Percentiles rank a stretch among this genome's conserved stretches.
Conservation (phyloP, 2,888 invertebrate genomes). For the Slavum lentiscoides region DNA sequence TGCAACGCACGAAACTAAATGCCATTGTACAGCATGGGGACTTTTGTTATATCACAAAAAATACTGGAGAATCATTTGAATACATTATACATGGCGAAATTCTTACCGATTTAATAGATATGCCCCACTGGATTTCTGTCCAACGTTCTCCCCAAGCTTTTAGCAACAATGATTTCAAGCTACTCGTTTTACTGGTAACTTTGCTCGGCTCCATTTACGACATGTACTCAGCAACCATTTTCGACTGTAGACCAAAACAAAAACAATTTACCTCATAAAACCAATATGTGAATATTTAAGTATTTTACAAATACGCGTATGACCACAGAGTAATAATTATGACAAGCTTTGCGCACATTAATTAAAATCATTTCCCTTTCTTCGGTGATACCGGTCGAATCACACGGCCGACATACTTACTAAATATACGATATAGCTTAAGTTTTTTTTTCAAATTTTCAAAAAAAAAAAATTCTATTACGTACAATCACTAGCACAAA, state of each 20-base stretch:
- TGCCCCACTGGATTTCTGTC: constrained; percentile 95
- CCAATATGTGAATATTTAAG: not conserved
- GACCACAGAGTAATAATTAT: no score
- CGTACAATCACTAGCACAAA: no score
- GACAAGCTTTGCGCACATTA: not conserved
- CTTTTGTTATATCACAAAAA: not conserved
- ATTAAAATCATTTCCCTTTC: not conserved
- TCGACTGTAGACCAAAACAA: not conserved
- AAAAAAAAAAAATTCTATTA: no score
- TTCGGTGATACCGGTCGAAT: not conserved
- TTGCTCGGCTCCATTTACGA: constrained; percentile 62
- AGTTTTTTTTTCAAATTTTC: no score
- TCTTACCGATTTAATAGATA: constrained; percentile 86
- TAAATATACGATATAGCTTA: not conserved
- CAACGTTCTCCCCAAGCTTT: constrained; percentile 94
- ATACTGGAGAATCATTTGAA: not conserved
- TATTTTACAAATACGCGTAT: not conserved
- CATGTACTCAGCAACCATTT: constrained; percentile 1
- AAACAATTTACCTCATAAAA: not conserved
- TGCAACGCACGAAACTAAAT: not conserved
- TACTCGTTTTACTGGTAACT: constrained; percentile 81
- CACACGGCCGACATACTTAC: not conserved
- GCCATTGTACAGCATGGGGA: not conserved
- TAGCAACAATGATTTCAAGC: constrained; percentile 76
- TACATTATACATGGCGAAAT: not conserved